A percentile compares a stretch with the other conserved stretches of the same genome.
Evolutionary conservation across 2,797 vertebrate genomes (phyloP).

Genomic region (Lithobates sylvaticus): DNA sequence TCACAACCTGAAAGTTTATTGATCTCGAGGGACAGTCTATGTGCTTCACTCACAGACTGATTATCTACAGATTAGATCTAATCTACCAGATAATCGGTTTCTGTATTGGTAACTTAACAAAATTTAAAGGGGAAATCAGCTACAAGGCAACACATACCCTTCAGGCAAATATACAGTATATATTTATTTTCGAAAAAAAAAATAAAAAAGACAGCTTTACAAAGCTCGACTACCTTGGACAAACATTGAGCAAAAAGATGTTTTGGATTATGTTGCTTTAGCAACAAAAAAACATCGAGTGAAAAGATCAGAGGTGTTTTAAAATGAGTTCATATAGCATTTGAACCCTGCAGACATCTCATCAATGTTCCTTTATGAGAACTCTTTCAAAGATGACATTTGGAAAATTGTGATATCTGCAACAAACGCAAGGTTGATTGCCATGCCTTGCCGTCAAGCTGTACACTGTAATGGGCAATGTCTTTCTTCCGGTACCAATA

Average conservation of each 20-base stretch:
- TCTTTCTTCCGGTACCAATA: slow-evolving; percentile 57
- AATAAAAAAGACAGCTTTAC: slow-evolving; percentile 31
- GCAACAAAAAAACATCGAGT: slow-evolving; percentile 66
- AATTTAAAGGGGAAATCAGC: too few species aligned
- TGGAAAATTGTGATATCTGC: slow-evolving; percentile 75
- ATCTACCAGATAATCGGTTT: not conserved
- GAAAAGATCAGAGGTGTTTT: slow-evolving; percentile 77
- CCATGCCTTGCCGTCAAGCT: slow-evolving; percentile 65
- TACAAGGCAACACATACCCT: too few species aligned
- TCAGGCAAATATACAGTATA: not conserved
- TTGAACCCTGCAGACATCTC: slow-evolving; percentile 73
- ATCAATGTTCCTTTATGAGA: slow-evolving; percentile 75
- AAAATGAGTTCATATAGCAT: slow-evolving; percentile 78
- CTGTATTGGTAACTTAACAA: too few species aligned
- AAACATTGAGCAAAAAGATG: slow-evolving; percentile 59
- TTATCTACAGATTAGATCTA: too few species aligned
- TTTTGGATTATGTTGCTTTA: slow-evolving; percentile 69
- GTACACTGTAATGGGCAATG: slow-evolving; percentile 50
- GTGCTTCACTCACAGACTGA: too few species aligned
- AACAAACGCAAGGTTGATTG: slow-evolving; percentile 75
- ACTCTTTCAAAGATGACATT: slow-evolving; percentile 83
- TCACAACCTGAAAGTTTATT: too few species aligned
- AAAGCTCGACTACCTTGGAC: slow-evolving; percentile 61
- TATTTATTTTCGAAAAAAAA: slow-evolving; percentile 15
- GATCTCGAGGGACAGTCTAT: too few species aligned